Evolutionary conservation across 1,140 invertebrate species (phyloP).

Genomic region (Eupristina koningsbergeri): DNA sequence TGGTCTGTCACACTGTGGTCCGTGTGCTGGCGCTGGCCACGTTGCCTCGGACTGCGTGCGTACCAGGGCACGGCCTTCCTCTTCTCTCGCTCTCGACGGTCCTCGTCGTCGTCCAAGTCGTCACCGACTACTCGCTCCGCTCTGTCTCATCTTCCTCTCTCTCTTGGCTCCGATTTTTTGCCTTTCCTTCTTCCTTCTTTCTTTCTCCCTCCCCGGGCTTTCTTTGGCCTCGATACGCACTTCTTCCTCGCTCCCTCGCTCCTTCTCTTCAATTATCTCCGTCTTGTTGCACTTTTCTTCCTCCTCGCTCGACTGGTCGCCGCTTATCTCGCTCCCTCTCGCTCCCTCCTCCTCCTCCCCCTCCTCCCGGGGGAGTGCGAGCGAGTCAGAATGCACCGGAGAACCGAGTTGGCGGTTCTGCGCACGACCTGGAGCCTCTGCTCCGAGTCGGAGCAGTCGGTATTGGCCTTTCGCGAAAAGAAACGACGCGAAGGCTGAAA

Average conservation of each 20-base stretch:
- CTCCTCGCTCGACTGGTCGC: slow-evolving; percentile 46
- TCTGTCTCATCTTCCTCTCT: neutral
- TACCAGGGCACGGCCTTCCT: neutral
- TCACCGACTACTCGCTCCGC: neutral
- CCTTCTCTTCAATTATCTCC: slow-evolving; percentile 35
- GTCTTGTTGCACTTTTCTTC: slow-evolving; percentile 47
- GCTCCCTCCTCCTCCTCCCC: slow-evolving; percentile 34
- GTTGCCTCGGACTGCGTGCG: slow-evolving; percentile 50
- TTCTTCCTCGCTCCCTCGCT: slow-evolving; percentile 38
- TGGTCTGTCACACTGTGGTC: slow-evolving; percentile 46
- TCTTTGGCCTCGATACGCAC: slow-evolving; percentile 23
- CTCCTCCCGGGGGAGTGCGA: slow-evolving; percentile 1
- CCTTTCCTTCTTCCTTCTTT: slow-evolving; percentile 14
- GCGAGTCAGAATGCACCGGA: slow-evolving; percentile 39
- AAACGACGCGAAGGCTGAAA: slow-evolving; percentile 26
- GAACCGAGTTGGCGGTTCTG: slow-evolving; percentile 32
- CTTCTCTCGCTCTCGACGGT: neutral
- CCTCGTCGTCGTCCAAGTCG: no score
- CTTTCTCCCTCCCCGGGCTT: slow-evolving; percentile 16
- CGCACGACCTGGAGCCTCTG: slow-evolving; percentile 4
- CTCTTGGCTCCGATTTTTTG: slow-evolving; percentile 20
- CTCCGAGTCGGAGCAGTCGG: neutral
- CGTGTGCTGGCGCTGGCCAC: slow-evolving; percentile 51
- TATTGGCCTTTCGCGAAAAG: slow-evolving; percentile 21
- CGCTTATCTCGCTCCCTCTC: slow-evolving; percentile 47